These are phyloP conservation scores for Choloepus hoffmanni DNA, from an alignment of 2,113 vertebrate species.

Conservation along the genomic window DNA sequence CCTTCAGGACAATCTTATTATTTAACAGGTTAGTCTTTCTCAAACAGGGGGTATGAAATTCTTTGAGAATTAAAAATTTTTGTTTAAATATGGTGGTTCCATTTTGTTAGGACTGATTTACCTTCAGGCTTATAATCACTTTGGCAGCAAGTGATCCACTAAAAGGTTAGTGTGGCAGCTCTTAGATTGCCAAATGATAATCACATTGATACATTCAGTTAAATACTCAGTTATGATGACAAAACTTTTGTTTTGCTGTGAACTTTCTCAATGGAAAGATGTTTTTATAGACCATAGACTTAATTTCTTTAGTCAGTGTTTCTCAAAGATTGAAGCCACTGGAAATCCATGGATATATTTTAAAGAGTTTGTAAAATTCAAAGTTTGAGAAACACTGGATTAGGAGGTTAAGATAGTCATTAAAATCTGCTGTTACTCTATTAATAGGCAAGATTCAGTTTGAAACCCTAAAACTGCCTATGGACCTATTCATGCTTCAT, in stretches of 20 bases:
- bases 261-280: not conserved
- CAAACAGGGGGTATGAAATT: not conserved
- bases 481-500: not conserved
- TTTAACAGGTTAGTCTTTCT: not conserved
- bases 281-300: not conserved
- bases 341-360: not conserved
- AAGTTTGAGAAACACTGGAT: not conserved
- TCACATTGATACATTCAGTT: not conserved
- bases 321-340: constrained; percentile 17
- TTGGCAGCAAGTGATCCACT: not conserved
- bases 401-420: not conserved
- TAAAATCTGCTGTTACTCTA: not conserved
- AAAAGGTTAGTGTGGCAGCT: not conserved
- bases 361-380: constrained; percentile 1
- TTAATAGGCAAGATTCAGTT: not conserved
- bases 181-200: not conserved
- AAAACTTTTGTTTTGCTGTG: not conserved
- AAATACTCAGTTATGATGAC: not conserved
- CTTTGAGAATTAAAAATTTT: not conserved
- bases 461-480: not conserved
- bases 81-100: constrained; percentile 13
- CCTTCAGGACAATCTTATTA: not conserved
- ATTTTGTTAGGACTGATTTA: not conserved
- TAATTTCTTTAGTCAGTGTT: constrained; percentile 38
- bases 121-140: not conserved